These are phyloP conservation scores for Manis pentadactyla DNA, from an alignment of 2,797 vertebrate genomes.

Conservation along the genomic window DNA sequence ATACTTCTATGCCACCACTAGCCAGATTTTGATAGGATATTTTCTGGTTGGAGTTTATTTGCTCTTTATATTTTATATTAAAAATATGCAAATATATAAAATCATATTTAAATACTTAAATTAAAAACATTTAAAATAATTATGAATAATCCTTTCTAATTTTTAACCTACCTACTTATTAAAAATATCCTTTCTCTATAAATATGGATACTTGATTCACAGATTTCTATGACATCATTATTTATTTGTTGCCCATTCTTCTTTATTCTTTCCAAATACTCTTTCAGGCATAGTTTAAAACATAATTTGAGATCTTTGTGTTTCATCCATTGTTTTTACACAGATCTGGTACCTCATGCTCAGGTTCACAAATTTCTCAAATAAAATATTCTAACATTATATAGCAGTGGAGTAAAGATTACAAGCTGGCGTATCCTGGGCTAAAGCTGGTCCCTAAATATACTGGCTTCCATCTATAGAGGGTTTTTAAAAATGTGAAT, in stretches of 20 bases:
- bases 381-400: slow-evolving; percentile 7
- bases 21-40: not conserved
- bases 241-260: not conserved
- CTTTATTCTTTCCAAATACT: not conserved
- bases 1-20: not conserved
- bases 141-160: not conserved
- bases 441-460: not conserved
- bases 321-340: not conserved
- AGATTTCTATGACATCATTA: not conserved
- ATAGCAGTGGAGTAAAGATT: not conserved
- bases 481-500: not conserved
- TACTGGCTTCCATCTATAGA: not conserved
- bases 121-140: slow-evolving; percentile 13
- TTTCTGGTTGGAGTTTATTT: not conserved
- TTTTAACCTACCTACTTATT: not conserved
- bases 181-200: not conserved
- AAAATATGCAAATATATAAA: not conserved
- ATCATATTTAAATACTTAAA: slow-evolving; percentile 2
- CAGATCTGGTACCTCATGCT: not conserved
- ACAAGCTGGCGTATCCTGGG: not conserved
- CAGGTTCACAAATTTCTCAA: not conserved
- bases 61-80: not conserved
- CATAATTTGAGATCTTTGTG: not conserved
- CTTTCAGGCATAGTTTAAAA: not conserved
- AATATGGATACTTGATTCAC: not conserved